Percentiles rank a stretch among this genome's conserved stretches.
Conservation (phyloP, 2,113 vertebrate species). For the Copsychus sechellarum region DNA sequence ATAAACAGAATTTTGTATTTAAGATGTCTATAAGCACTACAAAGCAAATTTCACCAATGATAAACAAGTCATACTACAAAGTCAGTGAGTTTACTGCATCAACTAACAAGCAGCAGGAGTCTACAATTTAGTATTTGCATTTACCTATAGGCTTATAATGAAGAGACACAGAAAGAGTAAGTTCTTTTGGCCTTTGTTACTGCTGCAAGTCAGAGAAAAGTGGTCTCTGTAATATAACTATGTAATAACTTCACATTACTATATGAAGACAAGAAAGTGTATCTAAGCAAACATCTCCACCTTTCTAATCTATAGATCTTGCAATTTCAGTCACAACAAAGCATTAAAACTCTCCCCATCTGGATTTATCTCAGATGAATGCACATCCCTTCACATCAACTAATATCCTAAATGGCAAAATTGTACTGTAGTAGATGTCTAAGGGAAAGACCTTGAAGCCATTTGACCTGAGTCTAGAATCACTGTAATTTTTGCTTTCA, state of each 20-base stretch:
- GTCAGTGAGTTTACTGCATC: background rate
- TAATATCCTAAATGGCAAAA: background rate
- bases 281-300: background rate
- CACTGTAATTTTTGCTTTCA: background rate
- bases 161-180: background rate
- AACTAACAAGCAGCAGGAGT: background rate
- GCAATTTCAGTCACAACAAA: background rate
- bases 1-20: constrained; percentile 39
- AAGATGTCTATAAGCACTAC: constrained; percentile 8
- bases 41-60: background rate
- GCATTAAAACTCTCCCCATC: background rate
- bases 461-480: background rate
- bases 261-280: background rate
- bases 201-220: background rate
- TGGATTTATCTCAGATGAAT: background rate
- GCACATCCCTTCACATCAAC: background rate
- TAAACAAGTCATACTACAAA: background rate
- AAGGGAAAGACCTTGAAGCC: background rate
- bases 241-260: background rate
- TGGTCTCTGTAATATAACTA: background rate
- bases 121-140: background rate
- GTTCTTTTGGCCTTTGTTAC: background rate
- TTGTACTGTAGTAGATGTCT: background rate
- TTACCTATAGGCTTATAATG: constrained; percentile 14
- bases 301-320: background rate